Evolutionary conservation across 2,888 invertebrate genomes (phyloP), one percentile per base, ranked within the genome.

Genomic region (Meteorus colon): DNA sequence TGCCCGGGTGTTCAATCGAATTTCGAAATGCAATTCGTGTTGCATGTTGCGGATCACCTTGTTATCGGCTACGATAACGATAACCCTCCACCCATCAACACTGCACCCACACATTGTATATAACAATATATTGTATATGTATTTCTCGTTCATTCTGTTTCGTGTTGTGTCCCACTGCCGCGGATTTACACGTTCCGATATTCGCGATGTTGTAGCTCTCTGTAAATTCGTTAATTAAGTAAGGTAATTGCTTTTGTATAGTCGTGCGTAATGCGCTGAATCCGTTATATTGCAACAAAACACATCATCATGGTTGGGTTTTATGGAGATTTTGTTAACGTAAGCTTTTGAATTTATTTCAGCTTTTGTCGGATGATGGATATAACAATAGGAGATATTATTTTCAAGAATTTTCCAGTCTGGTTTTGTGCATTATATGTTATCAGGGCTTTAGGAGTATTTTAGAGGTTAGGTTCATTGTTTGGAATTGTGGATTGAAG

Each of bases 141-240:
- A 31, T 68, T 2, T 51, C 55, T n/a, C 55, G 79, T 80, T 55
- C 8, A 55, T 55, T 55, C 55, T 55, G 19, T 8, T 19, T 19
- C 19, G 55, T 19, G 8, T 55, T 19, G 55, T 55, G 55, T 55
- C 55, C 55, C 55, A 19, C 19, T 55, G 81, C 80, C 81, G 81
- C 79, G 77, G 81, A 82, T 80, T 82, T 82, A 81, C 78, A 79
- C 79, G 77, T 75, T 41, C 74, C 67, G 71, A 31, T 63, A 45
- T 68, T 73, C 66, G 75, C 76, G 79, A 79, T 78, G 81, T 81
- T 78, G 81, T 81, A 78, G 82, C 82, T 60, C 83, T 82, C 86
- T 86, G 88, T 87, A 87, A 87, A 88, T 88, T 87, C 84, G 88
- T 87, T 88, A 88, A 88, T 88, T 88, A 86, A 87, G 85, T 85